A percentile compares a stretch with the other conserved stretches of the same genome.
Conservation (phyloP, 2,797 vertebrate species). For the Halcyon smyrnensis region DNA sequence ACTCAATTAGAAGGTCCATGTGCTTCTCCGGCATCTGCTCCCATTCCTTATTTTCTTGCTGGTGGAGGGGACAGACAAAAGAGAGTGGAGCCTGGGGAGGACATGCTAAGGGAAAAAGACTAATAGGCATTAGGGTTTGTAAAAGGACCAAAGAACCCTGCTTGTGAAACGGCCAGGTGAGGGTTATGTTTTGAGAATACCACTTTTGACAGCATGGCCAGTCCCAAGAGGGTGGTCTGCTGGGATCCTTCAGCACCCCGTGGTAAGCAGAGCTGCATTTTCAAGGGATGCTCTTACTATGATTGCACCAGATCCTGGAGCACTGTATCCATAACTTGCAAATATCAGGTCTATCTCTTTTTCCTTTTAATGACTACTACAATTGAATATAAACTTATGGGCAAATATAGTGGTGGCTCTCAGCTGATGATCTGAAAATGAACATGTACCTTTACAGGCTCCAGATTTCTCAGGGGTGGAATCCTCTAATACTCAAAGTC, state of each 20-base stretch:
- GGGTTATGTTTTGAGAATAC: not conserved
- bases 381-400: not conserved
- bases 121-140: not conserved
- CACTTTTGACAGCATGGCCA: rapidly evolving
- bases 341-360: not conserved
- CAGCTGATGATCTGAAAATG: not conserved
- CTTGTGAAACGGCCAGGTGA: not conserved
- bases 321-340: not conserved
- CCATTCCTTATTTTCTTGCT: not conserved
- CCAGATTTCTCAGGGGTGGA: not conserved
- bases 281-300: not conserved
- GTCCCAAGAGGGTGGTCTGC: not conserved
- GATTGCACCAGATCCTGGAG: not conserved
- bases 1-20: not conserved
- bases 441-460: not conserved
- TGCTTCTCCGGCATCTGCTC: not conserved
- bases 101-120: not conserved
- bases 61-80: rapidly evolving
- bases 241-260: rapidly evolving
- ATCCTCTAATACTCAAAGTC: not conserved
- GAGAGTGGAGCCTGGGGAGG: not conserved
- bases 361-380: not conserved
- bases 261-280: not conserved
- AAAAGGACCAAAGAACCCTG: not conserved
- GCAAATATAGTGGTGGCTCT: not conserved